phyloP scores from a whole-genome alignment of 2,113 vertebrate species.

The Rousettus leschenaultii region DNA sequence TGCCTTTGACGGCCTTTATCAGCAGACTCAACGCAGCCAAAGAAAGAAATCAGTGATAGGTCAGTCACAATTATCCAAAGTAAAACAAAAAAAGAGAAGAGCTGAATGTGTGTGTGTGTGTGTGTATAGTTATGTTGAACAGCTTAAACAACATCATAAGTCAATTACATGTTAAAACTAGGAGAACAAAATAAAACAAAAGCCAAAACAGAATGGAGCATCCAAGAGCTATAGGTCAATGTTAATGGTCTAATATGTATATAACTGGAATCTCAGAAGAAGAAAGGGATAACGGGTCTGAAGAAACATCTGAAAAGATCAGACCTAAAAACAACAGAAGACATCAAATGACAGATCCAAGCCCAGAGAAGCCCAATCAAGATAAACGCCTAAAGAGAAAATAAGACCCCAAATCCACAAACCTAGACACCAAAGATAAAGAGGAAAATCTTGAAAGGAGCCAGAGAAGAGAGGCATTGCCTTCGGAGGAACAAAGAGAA shows the following conservation, averaged over 20 bases:
- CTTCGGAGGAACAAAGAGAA: background rate
- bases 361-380: background rate
- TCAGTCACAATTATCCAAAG: background rate
- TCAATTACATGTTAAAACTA: background rate
- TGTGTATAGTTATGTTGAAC: background rate
- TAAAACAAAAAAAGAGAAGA: background rate
- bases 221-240: background rate
- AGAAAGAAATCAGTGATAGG: background rate
- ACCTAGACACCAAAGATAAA: background rate
- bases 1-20: background rate
- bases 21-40: background rate
- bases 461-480: background rate
- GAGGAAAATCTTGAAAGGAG: background rate
- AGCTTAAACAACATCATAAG: background rate
- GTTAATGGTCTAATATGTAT: background rate
- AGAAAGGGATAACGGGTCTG: background rate
- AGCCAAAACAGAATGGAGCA: background rate
- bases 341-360: background rate
- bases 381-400: slow-evolving; percentile 20
- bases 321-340: background rate
- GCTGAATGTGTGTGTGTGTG: too few species aligned
- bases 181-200: background rate
- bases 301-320: background rate
- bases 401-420: background rate
- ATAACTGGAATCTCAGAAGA: background rate